Conservation (phyloP, 30 jellyfish, hydroid and myxozoan genomes). For the Aurelia aurita complex sp. Pacific region DNA sequence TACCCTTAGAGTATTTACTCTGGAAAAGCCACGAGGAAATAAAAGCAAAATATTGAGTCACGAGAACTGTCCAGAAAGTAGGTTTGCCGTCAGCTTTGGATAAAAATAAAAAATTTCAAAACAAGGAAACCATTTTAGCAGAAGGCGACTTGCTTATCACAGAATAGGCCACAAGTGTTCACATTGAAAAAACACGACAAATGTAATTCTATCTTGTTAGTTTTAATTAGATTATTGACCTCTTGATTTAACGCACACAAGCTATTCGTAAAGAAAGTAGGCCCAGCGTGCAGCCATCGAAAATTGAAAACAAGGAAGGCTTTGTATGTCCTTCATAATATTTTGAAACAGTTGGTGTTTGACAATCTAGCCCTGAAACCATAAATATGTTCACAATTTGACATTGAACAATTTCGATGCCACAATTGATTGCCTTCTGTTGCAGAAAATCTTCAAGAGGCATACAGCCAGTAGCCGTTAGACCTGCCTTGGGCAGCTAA, state of each 20-base stretch:
- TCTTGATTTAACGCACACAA: background rate
- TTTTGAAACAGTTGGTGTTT: background rate
- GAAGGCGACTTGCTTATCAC: constrained; percentile 17
- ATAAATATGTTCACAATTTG: too few species aligned
- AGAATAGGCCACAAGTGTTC: constrained; percentile 8
- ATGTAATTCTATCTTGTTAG: constrained; percentile 13
- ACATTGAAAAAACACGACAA: constrained; percentile 8
- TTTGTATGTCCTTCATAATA: background rate
- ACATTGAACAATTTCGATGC: too few species aligned
- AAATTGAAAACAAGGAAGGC: background rate
- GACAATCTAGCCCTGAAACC: too few species aligned
- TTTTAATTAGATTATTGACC: constrained; percentile 12
- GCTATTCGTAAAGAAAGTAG: background rate
- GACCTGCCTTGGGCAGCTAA: too few species aligned
- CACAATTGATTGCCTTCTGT: too few species aligned
- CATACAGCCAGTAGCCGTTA: too few species aligned
- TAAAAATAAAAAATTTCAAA: background rate
- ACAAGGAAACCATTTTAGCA: constrained; percentile 2
- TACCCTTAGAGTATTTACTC: too few species aligned
- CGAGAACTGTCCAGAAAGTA: too few species aligned
- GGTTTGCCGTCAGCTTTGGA: too few species aligned
- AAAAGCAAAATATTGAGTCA: too few species aligned
- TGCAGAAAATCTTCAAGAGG: too few species aligned
- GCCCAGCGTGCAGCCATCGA: constrained; percentile 13
- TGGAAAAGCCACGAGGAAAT: too few species aligned